A percentile compares a stretch with the other conserved stretches of the same genome.
Conservation (phyloP, 2,113 vertebrate species). For the Ursus arctos region DNA sequence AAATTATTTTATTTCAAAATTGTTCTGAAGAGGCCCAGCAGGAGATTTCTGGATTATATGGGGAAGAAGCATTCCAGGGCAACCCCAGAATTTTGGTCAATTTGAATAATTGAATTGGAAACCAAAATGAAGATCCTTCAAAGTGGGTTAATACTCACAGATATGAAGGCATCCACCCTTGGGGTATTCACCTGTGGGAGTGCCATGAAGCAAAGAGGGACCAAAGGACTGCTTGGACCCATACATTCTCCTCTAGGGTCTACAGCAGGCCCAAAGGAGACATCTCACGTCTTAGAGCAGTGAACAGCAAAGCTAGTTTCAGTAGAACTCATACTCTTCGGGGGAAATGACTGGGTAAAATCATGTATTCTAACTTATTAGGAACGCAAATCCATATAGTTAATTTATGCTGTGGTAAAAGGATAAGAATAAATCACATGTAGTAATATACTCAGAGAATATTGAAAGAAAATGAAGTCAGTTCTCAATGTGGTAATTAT, state of each 20-base stretch:
- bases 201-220: not conserved
- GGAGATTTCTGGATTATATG: not conserved
- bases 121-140: not conserved
- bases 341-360: not conserved
- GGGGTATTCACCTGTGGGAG: not conserved
- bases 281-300: not conserved
- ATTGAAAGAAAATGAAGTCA: not conserved
- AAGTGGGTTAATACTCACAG: not conserved
- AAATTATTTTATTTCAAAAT: slow-evolving; percentile 47
- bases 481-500: not conserved
- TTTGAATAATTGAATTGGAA: not conserved
- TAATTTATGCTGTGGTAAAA: not conserved
- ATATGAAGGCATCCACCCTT: not conserved
- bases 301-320: not conserved
- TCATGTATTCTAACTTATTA: not conserved
- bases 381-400: not conserved
- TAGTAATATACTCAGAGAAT: not conserved
- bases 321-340: not conserved
- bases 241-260: too few species aligned
- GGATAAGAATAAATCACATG: slow-evolving; percentile 9
- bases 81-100: not conserved
- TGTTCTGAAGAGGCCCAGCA: not conserved
- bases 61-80: not conserved
- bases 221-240: not conserved
- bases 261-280: not conserved